Evolutionary conservation across 2,113 vertebrate genomes (phyloP).

Genomic region (Oreotragus oreotragus): DNA sequence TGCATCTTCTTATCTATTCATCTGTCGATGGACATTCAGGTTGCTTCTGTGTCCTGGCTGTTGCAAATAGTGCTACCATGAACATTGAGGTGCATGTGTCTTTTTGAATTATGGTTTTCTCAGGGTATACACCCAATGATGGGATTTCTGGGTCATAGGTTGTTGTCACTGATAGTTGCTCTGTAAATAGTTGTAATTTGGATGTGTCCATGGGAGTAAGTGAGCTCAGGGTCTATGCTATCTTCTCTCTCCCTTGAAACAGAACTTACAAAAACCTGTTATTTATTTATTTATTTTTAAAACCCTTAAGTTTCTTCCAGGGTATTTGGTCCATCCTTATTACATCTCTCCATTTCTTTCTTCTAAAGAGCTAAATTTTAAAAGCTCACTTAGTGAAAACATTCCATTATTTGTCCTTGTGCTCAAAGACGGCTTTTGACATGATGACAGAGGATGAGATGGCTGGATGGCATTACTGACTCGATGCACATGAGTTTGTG

Average conservation of each 20-base stretch:
- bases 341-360: neutral
- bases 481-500: no score
- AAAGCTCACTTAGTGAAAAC: neutral
- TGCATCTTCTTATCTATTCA: neutral
- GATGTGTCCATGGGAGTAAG: neutral
- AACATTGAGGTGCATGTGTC: neutral
- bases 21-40: neutral
- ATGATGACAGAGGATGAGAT: neutral
- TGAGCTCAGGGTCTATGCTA: neutral
- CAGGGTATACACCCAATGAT: neutral
- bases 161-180: neutral
- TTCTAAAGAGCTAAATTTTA: neutral
- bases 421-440: neutral
- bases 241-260: neutral
- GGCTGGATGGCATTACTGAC: no score
- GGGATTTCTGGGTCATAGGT: neutral
- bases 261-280: neutral
- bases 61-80: neutral
- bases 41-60: neutral
- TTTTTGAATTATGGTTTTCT: neutral
- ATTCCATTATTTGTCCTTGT: neutral
- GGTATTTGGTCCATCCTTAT: neutral
- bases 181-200: neutral
- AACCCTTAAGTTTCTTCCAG: neutral
- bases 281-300: neutral